These are phyloP conservation scores for Coleophora deauratella DNA, from an alignment of 2,888 invertebrate genomes.

Conservation along the genomic window DNA sequence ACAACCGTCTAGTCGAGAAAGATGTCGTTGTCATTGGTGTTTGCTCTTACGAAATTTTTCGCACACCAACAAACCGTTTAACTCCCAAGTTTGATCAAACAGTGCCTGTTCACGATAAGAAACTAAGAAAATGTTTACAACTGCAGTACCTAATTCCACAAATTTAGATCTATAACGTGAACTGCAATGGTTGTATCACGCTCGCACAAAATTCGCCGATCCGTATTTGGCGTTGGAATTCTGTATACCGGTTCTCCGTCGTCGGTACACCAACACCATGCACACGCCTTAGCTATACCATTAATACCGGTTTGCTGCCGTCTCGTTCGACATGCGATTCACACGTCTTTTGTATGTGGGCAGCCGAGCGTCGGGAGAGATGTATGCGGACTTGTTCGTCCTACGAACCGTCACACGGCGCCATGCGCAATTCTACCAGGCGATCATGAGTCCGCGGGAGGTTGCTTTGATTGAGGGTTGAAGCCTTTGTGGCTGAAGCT, in stretches of 20 bases:
- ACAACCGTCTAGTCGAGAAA: no score
- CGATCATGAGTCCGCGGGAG: constrained; percentile 28
- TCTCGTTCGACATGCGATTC: constrained; percentile 6
- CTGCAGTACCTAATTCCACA: no score
- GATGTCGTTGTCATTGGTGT: no score
- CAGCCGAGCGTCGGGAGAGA: constrained; percentile 6
- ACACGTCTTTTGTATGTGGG: constrained; percentile 8
- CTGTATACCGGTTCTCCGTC: constrained; percentile 22
- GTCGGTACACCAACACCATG: constrained; percentile 21
- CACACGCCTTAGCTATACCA: no score
- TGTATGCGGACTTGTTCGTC: constrained; percentile 13
- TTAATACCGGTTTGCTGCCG: constrained; percentile 14
- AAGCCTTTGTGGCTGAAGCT: neutral
- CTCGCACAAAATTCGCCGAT: constrained; percentile 6
- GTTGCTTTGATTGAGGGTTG: neutral
- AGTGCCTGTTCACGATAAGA: no score
- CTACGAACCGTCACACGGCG: constrained; percentile 30
- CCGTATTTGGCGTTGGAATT: constrained; percentile 17
- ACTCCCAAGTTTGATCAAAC: no score
- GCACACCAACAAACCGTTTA: no score
- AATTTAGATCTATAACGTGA: no score
- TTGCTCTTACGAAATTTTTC: no score
- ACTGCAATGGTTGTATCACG: constrained; percentile 1
- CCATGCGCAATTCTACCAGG: constrained; percentile 57
- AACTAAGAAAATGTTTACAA: no score